Percentiles rank a stretch among this genome's conserved stretches.
phyloP scores from a whole-genome alignment of 2,888 invertebrate genomes.

The Rhingia campestris region DNA sequence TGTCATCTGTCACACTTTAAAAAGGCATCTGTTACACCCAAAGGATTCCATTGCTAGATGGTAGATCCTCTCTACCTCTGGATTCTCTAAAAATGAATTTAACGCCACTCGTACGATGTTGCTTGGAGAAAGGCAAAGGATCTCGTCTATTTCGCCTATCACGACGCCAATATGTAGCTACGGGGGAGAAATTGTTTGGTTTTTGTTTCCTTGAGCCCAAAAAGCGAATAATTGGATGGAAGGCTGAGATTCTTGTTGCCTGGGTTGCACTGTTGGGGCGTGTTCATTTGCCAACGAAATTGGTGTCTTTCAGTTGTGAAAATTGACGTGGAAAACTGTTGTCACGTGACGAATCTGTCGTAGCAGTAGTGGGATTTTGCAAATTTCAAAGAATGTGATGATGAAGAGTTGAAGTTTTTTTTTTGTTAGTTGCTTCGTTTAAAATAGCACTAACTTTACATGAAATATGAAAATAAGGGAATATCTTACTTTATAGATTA shows the following conservation, averaged over 20 bases:
- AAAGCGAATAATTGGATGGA: conserved; percentile 73
- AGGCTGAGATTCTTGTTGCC: conserved; percentile 26
- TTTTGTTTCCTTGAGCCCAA: conserved; percentile 66
- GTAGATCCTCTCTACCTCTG: conserved; percentile 64
- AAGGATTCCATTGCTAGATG: conserved; percentile 55
- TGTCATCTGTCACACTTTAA: conserved; percentile 74
- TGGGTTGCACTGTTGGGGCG: conserved; percentile 29
- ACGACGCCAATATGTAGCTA: conserved; percentile 1
- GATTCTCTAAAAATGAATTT: conserved; percentile 72
- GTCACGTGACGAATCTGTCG: conserved; percentile 32
- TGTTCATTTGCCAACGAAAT: conserved; percentile 37
- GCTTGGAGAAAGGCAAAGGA: conserved; percentile 42
- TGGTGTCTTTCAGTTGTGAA: conserved; percentile 64
- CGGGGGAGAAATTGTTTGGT: conserved; percentile 60
- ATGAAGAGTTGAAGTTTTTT: too few species aligned
- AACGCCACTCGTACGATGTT: conserved; percentile 67
- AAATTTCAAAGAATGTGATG: too few species aligned
- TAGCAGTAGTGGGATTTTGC: neutral
- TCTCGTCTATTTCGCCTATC: neutral
- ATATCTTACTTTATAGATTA: too few species aligned
- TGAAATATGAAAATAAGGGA: too few species aligned
- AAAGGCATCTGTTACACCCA: conserved; percentile 73
- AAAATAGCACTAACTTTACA: too few species aligned
- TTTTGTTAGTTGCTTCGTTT: too few species aligned
- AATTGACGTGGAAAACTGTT: conserved; percentile 70